These are phyloP conservation scores for Pontoporia blainvillei DNA, from an alignment of 2,113 vertebrate genomes.

Conservation along the genomic window DNA sequence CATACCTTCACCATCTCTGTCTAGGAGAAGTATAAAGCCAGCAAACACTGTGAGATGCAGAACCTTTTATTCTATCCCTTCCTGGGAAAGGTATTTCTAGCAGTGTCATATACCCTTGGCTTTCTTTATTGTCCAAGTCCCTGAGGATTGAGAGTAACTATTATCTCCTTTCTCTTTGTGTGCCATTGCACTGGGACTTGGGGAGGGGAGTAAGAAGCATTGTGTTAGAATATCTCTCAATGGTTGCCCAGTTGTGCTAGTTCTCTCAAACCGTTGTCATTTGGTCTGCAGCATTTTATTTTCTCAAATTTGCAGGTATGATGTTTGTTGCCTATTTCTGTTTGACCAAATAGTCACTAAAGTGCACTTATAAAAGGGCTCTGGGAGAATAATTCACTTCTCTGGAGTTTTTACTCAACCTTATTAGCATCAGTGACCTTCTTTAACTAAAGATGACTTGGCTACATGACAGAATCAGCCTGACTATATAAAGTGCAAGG, in stretches of 20 bases:
- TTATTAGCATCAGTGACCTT: neutral
- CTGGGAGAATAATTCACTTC: neutral
- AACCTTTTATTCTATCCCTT: neutral
- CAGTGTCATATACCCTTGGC: neutral
- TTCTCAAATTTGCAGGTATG: neutral
- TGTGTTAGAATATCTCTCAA: neutral
- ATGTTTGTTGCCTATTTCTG: neutral
- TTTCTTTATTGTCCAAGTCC: neutral
- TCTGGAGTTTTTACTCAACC: neutral
- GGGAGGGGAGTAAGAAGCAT: neutral
- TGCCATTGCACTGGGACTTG: neutral
- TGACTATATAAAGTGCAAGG: neutral
- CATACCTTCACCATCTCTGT: neutral
- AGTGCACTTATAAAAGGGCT: neutral
- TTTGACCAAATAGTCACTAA: neutral
- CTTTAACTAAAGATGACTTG: neutral
- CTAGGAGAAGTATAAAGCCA: neutral
- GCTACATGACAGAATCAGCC: neutral
- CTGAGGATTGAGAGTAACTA: neutral
- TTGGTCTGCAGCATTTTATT: constrained; percentile 3
- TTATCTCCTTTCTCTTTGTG: neutral
- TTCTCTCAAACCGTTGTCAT: neutral
- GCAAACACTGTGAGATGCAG: neutral
- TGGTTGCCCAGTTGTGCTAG: neutral
- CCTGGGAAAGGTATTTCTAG: neutral